Percentiles rank a stretch among this genome's conserved stretches.
Conservation (phyloP, 2,797 vertebrate genomes). For the Trachops cirrhosus region DNA sequence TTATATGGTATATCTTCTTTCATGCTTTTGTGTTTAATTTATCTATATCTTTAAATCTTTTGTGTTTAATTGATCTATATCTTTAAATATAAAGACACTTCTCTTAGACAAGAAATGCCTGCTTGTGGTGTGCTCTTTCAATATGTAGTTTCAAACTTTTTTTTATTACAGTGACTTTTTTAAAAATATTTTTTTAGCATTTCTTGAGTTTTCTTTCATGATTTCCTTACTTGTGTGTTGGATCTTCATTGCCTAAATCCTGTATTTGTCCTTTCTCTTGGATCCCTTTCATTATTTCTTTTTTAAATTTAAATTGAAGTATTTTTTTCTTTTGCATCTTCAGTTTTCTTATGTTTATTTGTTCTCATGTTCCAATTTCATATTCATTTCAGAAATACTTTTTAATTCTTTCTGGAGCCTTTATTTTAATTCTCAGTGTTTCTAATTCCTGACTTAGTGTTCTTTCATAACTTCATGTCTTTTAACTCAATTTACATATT, state of each 20-base stretch:
- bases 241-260: background rate
- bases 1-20: background rate
- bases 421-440: conserved; percentile 35
- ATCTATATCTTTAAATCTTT: background rate
- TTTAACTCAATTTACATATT: background rate
- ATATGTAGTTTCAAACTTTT: background rate
- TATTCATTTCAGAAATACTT: conserved; percentile 23
- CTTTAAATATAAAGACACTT: background rate
- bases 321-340: background rate
- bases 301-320: background rate
- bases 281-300: background rate
- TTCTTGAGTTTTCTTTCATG: background rate
- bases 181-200: background rate
- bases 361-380: background rate
- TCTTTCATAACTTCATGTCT: background rate
- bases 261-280: background rate
- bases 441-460: background rate
- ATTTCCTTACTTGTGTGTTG: background rate
- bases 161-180: background rate
- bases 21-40: background rate
- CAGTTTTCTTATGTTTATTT: background rate
- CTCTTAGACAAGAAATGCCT: background rate
- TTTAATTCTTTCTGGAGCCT: background rate
- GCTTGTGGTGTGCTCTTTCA: background rate
- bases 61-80: background rate